Base-by-base conservation (phyloP, 2,888 invertebrate species). In the Bellardia pandia region DNA sequence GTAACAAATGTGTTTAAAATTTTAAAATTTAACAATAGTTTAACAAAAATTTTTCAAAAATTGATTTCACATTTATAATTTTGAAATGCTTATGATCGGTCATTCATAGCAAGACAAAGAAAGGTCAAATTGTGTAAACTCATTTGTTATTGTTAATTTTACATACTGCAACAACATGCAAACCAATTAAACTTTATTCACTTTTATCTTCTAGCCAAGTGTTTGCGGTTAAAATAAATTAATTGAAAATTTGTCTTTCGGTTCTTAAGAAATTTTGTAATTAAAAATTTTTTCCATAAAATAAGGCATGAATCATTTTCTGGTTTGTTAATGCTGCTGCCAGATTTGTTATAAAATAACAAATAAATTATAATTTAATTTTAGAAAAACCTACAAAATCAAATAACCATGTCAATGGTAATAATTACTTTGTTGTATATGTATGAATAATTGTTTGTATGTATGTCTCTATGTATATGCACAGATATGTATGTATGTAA, bases 401-500 rank as follows among this genome's bases (percentile, higher is more conserved):
- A 60, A 85, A 68, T 16, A 68, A 75, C 42, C 40, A 78, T 69
- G 68, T 60, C 68, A 79, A 60, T 45, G 79, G 68, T 58, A 71
- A 75, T 30, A 75, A 33, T 58, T 51, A 33, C 51, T 62, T 58
- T 56, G 14, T 51, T 30, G 45, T 62, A 23, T 5, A 33, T 33
- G 5, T 5, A 33, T 33, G 6, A 4, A 37, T 37, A 6, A 37
- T 4, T 37, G 13, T 62, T 1, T 23, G 23, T 23, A 23, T 23
- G 23, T 23, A 23, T 23, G 23, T 23, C 0, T 37, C 13, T 40
- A 23, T 8, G 2, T 23, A 2, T 56, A 1, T 56, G 16, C 16
- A 53, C 8, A 7, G 9, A 9, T 56, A 23, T 56, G 56, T 56
- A 23, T 56, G 5, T 42, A 42, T 56, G 23, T 33, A 7, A 14